These are phyloP conservation scores for Lissocephala sabroskyi DNA, from an alignment of 2,888 invertebrate genomes.

Conservation along the genomic window DNA sequence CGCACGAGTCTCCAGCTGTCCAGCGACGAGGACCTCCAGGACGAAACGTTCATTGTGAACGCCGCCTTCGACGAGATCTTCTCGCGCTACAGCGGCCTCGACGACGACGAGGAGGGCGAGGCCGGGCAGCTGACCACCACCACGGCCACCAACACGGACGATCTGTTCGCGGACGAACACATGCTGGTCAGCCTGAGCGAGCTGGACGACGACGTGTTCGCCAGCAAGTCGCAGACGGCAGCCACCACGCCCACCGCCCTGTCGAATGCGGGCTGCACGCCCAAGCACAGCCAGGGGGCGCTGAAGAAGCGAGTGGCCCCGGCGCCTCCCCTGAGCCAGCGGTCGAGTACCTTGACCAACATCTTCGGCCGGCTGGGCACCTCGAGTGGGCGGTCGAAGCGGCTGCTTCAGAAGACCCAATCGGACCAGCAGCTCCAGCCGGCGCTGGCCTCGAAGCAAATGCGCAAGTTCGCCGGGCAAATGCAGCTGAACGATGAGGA, in stretches of 20 bases:
- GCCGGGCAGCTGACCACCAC: slow-evolving; percentile 13
- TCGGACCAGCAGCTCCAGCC: slow-evolving; percentile 51
- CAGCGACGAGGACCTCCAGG: slow-evolving; percentile 52
- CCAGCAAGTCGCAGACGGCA: slow-evolving; percentile 38
- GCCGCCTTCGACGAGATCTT: slow-evolving; percentile 70
- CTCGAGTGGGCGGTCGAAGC: slow-evolving; percentile 6
- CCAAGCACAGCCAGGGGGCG: slow-evolving; percentile 47
- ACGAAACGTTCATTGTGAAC: slow-evolving; percentile 66
- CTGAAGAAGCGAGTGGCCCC: slow-evolving; percentile 52
- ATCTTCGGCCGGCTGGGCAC: slow-evolving; percentile 60
- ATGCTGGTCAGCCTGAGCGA: slow-evolving; percentile 58
- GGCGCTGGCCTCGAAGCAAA: slow-evolving; percentile 4
- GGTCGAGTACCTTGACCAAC: slow-evolving; percentile 63
- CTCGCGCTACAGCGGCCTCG: slow-evolving; percentile 58
- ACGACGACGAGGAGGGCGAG: slow-evolving; percentile 42
- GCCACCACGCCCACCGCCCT: slow-evolving; percentile 38
- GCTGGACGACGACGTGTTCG: slow-evolving; percentile 57
- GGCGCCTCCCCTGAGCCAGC: slow-evolving; percentile 43
- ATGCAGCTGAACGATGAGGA: slow-evolving; percentile 42
- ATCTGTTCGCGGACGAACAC: slow-evolving; percentile 45
- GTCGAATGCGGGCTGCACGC: slow-evolving; percentile 42
- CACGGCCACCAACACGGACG: slow-evolving; percentile 38
- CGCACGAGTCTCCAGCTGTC: slow-evolving; percentile 3
- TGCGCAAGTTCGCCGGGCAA: slow-evolving; percentile 53
- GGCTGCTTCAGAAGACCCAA: slow-evolving; percentile 36